These are phyloP conservation scores for Dascillus cervinus DNA, from an alignment of 2,888 invertebrate genomes.

Conservation along the genomic window DNA sequence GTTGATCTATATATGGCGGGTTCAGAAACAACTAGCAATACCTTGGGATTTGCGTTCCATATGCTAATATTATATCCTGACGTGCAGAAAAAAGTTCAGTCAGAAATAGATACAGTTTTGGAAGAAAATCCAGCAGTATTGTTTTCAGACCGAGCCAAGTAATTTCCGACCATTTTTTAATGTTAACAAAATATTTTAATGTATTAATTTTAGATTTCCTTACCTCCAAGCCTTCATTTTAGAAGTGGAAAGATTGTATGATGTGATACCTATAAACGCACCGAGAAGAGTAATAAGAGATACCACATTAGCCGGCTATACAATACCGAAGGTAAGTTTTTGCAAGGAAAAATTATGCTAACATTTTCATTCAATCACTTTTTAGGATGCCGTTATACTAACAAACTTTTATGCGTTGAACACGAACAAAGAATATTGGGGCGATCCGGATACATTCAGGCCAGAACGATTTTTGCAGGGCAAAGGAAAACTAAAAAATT, in stretches of 20 bases:
- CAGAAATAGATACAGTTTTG: slow-evolving; percentile 46
- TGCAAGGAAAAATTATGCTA: not conserved
- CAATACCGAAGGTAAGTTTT: slow-evolving; percentile 33
- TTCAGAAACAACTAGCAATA: slow-evolving; percentile 54
- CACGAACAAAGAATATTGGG: slow-evolving; percentile 50
- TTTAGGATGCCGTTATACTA: slow-evolving; percentile 34
- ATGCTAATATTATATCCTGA: slow-evolving; percentile 51
- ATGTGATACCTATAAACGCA: slow-evolving; percentile 43
- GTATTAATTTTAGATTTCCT: slow-evolving; percentile 48
- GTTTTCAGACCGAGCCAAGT: slow-evolving; percentile 45
- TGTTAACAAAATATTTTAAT: no score
- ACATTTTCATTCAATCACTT: no score
- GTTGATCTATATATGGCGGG: slow-evolving; percentile 64
- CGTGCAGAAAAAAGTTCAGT: slow-evolving; percentile 49
- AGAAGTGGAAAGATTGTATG: slow-evolving; percentile 45
- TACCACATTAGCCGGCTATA: slow-evolving; percentile 49
- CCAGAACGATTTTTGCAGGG: slow-evolving; percentile 56
- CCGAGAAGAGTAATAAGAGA: slow-evolving; percentile 47
- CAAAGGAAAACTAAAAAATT: slow-evolving; percentile 28
- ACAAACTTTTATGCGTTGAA: slow-evolving; percentile 44
- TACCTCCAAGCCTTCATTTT: slow-evolving; percentile 49
- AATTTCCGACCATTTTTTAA: no score
- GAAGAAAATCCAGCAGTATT: slow-evolving; percentile 37
- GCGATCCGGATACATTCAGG: slow-evolving; percentile 53
- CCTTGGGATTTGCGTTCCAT: slow-evolving; percentile 54